These are phyloP conservation scores for Pyrrhosoma nymphula DNA, from an alignment of 2,888 invertebrate species.

Conservation along the genomic window DNA sequence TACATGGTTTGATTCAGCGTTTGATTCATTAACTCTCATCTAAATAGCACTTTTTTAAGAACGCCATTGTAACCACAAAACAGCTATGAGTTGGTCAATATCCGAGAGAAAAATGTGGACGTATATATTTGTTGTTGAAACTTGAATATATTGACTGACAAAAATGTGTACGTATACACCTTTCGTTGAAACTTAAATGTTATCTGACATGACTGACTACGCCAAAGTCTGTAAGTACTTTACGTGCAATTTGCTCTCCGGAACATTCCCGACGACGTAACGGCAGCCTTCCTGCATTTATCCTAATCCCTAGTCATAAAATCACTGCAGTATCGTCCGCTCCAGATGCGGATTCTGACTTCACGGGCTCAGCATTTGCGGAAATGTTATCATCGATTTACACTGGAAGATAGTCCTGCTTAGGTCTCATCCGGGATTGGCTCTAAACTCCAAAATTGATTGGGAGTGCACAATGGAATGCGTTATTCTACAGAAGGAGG, in stretches of 20 bases:
- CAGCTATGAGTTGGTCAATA: too few species aligned
- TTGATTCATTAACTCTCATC: too few species aligned
- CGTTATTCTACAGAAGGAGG: neutral
- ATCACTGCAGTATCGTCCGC: neutral
- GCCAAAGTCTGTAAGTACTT: neutral
- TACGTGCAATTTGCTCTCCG: neutral
- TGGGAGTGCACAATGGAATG: neutral
- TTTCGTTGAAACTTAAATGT: too few species aligned
- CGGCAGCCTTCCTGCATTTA: neutral
- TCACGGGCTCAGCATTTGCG: constrained; percentile 1
- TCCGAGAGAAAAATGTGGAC: too few species aligned
- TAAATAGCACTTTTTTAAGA: too few species aligned
- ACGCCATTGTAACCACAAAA: too few species aligned
- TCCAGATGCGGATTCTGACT: neutral
- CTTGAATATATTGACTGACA: too few species aligned
- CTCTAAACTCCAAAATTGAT: neutral
- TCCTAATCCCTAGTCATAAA: constrained; percentile 11
- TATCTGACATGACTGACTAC: neutral
- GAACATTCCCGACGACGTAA: neutral
- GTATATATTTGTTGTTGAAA: too few species aligned
- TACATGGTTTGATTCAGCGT: too few species aligned
- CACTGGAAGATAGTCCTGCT: neutral
- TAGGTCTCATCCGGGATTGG: neutral
- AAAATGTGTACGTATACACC: too few species aligned
- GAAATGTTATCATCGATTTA: neutral